A percentile compares a stretch with the other conserved stretches of the same genome.
Conservation (phyloP, 2,797 vertebrate species). For the Mus spretus region DNA sequence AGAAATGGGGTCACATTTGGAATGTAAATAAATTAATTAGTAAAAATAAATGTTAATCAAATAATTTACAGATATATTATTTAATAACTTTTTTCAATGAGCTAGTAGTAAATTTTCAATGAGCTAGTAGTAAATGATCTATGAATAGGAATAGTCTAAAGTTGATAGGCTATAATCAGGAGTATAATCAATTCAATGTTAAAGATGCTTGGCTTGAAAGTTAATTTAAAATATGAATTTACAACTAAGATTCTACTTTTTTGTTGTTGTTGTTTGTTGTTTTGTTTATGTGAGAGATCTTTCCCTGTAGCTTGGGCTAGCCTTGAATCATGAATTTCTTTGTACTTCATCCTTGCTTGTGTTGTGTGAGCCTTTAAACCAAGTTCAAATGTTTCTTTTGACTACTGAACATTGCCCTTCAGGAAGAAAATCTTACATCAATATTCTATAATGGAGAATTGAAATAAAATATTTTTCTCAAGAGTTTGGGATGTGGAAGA, state of each 20-base stretch:
- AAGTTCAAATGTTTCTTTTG: neutral
- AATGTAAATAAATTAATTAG: neutral
- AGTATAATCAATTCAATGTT: neutral
- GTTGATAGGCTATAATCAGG: neutral
- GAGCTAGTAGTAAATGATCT: neutral
- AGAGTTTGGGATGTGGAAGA: neutral
- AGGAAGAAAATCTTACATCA: neutral
- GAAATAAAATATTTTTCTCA: neutral
- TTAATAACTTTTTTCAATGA: neutral
- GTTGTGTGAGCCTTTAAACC: neutral
- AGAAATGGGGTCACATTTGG: neutral
- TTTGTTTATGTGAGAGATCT: neutral
- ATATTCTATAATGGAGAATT: neutral
- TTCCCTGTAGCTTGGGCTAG: neutral
- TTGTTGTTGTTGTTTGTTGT: neutral
- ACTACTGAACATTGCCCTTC: neutral
- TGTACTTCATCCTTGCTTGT: rapidly evolving
- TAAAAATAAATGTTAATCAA: neutral
- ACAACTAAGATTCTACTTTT: neutral
- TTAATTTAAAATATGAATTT: neutral
- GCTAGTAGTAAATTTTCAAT: neutral
- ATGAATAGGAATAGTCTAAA: neutral
- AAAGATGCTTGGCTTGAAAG: neutral
- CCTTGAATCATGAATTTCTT: neutral
- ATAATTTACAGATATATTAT: neutral